Evolutionary conservation across 2,888 invertebrate species (phyloP).

Genomic region (Therioaphis trifolii): DNA sequence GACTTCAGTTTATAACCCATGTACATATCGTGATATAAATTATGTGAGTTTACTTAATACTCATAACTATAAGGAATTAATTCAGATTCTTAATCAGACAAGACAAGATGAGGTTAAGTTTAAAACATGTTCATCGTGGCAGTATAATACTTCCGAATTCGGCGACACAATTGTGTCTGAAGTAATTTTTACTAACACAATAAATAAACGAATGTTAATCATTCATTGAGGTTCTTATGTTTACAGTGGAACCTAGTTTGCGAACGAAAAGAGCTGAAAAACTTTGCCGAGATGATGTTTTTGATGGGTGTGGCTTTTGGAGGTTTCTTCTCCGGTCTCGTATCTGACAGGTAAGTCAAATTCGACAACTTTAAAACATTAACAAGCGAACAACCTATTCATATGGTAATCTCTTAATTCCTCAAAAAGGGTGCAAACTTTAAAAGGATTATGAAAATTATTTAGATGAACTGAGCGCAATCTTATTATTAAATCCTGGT

Average conservation of each 20-base stretch:
- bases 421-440: constrained; percentile 23
- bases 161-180: constrained; percentile 80
- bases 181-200: constrained; percentile 66
- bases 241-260: constrained; percentile 80
- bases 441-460: constrained; percentile 39
- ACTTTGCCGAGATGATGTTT: constrained; percentile 82
- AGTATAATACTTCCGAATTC: constrained; percentile 72
- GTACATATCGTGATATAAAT: constrained; percentile 39
- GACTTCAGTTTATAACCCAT: constrained; percentile 28
- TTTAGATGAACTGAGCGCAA: constrained; percentile 1
- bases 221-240: background rate
- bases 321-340: constrained; percentile 81
- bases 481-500: constrained; percentile 8
- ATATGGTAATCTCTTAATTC: constrained; percentile 16
- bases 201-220: background rate
- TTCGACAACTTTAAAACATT: constrained; percentile 27
- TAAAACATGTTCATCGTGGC: constrained; percentile 74
- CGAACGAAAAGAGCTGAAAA: constrained; percentile 77
- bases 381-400: constrained; percentile 7
- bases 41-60: constrained; percentile 26
- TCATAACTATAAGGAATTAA: constrained; percentile 7
- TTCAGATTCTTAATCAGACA: background rate
- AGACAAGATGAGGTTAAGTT: constrained; percentile 65
- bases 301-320: constrained; percentile 81
- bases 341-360: constrained; percentile 78